Percentiles rank a stretch among this genome's conserved stretches.
Evolutionary conservation across 1,140 invertebrate genomes (phyloP).

Genomic region (Lasioglossum albipes): DNA sequence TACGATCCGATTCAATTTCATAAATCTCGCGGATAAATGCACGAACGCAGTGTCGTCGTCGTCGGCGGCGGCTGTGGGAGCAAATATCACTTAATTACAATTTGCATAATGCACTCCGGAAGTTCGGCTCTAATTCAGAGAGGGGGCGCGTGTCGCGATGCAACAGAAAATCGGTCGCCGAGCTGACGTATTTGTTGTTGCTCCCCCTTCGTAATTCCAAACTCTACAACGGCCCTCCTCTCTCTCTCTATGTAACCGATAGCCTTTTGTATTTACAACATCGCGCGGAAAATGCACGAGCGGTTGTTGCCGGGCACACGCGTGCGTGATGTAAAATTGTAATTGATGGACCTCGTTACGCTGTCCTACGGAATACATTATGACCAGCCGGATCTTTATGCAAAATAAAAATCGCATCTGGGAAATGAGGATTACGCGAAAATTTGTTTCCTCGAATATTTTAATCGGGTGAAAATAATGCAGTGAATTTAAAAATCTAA

Average conservation of each 20-base stretch:
- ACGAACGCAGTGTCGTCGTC: neutral
- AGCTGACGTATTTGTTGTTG: slow-evolving; percentile 18
- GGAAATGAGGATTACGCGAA: too few species aligned
- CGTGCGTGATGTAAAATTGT: neutral
- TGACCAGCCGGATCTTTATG: too few species aligned
- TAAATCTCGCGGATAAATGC: slow-evolving; percentile 28
- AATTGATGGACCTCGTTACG: too few species aligned
- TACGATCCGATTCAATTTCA: slow-evolving; percentile 28
- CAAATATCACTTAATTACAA: slow-evolving; percentile 47
- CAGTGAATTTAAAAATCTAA: too few species aligned
- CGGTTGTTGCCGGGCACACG: too few species aligned
- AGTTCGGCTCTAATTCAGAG: slow-evolving; percentile 34
- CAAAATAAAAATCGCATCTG: too few species aligned
- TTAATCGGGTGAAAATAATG: too few species aligned
- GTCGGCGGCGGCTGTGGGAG: neutral
- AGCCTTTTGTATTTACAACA: neutral
- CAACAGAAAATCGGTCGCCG: slow-evolving; percentile 7
- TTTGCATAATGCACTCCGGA: slow-evolving; percentile 42
- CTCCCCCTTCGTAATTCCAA: slow-evolving; percentile 10
- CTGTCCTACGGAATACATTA: too few species aligned
- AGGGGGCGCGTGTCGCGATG: neutral
- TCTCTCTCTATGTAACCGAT: neutral
- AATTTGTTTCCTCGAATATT: too few species aligned
- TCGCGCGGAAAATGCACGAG: neutral
- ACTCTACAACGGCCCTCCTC: too few species aligned